Base-by-base conservation (phyloP, 2,113 vertebrate genomes). In the Spilogale gracilis region DNA sequence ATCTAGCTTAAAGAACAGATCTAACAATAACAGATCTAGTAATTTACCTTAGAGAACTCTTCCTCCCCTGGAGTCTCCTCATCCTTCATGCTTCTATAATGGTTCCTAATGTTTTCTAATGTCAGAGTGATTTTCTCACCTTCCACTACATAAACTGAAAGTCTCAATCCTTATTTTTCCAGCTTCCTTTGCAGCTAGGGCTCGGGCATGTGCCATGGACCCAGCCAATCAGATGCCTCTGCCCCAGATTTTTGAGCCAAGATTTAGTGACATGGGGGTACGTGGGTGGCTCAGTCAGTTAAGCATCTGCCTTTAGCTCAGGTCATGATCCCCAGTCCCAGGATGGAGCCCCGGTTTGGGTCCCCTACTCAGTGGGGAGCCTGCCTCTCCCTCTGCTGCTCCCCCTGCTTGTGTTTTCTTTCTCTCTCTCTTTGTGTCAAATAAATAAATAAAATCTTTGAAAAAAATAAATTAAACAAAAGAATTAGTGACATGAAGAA, bases 171-270 rank as follows among this genome's bases (percentile, higher is more conserved):
- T 94, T 17, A 58, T 76, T 67, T 85, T 27, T 16, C 20, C 30
- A 78, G 60, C 48, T 89, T 98, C 93, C 25, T 50, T 94, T 96
- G 71, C 67, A 91, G 85, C 73, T 95, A 82, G 17, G 8, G 2
- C 56, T 71, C 52, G 82, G 17, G 14, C 9, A 52, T 58, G 10
- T 56, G 21, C 25, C 38, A 89, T 25, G 17, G 30, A 82, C 65
- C 7, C n/a, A 82, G 13, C 6, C 32, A 93, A 8, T n/a, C 54
- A 32, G 23, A 56, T 61, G 50, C 4, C 1, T 9, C 18, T 45
- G 1, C 16, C 13, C 25, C 14, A 78, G 27, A 17, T 86, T 79
- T 91, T 91, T 89, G 43, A 73, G 17, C 50, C 9, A 94, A 78
- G 43, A 82, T 38, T 85, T 60, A n/a, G 17, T 71, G 30, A 56